Base-by-base conservation (phyloP, 2,888 invertebrate genomes). In the Calameuta filiformis region DNA sequence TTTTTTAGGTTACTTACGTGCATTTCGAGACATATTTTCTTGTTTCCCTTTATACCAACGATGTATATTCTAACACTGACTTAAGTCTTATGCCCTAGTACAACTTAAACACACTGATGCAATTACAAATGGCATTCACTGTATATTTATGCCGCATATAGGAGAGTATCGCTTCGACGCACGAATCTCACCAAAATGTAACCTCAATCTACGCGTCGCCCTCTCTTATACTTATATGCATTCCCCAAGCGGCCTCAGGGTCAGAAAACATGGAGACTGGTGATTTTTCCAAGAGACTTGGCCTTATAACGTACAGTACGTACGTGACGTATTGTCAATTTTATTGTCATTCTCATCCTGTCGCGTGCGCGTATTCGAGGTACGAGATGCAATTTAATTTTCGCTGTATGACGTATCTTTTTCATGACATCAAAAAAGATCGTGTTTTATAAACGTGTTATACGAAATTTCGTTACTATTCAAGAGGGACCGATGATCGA, bases 11-110 rank as follows among this genome's bases (percentile, higher is more conserved):
- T 30, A 79, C 77, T 75, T 77, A 78, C 82, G 68, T 79, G 75
- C 79, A 76, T 76, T 79, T 30, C 75, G 82, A 68, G 82, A 82
- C 84, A 83, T 79, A 83, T 79, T 79, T 68, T 23, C 56, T 56
- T 56, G 1, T 56, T 56, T 23, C 0, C 23, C 9, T 23, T 56
- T 56, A 23, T 56, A 9, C 23, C 6, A 56, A 56, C 56, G 23
- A 23, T 56, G 23, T 56, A 23, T 37, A 4, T 37, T 37, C 37
- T 15, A 15, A 37, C 37, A 37, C 37, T 37, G 12, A 1, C 4
- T 37, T 37, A 12, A 3, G 37, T 4, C 12, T 37, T 37, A 12
- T 37, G 12, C 12, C 12, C 12, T 15, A 4, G 12, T 37, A 37
- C 12, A 4, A 37, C 23, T 56, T 9, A 9, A 56, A 56, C 2